Evolutionary conservation across 2,797 vertebrate species (phyloP), one percentile per base, ranked within the genome.

Genomic region (Channa striata): DNA sequence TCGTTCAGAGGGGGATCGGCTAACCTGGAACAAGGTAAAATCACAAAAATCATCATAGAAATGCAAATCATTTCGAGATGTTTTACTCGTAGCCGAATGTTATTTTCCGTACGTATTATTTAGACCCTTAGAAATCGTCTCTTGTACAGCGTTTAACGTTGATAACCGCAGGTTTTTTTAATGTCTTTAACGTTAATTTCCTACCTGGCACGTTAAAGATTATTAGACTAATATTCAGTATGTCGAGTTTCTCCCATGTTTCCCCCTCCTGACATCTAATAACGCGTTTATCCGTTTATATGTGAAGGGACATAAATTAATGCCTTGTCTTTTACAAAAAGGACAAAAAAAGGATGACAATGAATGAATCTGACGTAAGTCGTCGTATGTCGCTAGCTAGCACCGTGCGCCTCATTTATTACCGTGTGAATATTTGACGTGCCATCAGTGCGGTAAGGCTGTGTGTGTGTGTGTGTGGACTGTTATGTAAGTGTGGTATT

Each of bases 401-500:
- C n/a, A 40, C 47, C 46, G 50, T 58, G 43, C 66, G 23, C 6
- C 12, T 58, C n/a, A n/a, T n/a, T n/a, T n/a, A n/a, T n/a, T n/a
- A 64, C 12, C 49, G 61, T 43, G 68, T 49, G 47, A 69, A 68
- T 46, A 50, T 20, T n/a, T 39, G 58, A 12, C 25, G 12, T 68
- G 64, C 71, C 61, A 71, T 81, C 70, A 78, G 68, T 78, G 66
- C 66, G 33, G 30, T 56, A 72, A 56, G 52, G 43, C 47, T 40
- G 17, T 64, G 40, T 52, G 52, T 50, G 57, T 49, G 66, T 64
- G 48, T 65, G 68, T 74, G 62, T 75, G 68, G 17, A 8, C 4
- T 19, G 71, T 87, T 88, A 88, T 80, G 76, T 87, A 90, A 88
- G 67, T 73, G 46, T 42, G 23, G 40, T 23, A 17, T 63, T 78